Conservation (phyloP, 2,113 vertebrate genomes). For the Chaetodon trifascialis region DNA sequence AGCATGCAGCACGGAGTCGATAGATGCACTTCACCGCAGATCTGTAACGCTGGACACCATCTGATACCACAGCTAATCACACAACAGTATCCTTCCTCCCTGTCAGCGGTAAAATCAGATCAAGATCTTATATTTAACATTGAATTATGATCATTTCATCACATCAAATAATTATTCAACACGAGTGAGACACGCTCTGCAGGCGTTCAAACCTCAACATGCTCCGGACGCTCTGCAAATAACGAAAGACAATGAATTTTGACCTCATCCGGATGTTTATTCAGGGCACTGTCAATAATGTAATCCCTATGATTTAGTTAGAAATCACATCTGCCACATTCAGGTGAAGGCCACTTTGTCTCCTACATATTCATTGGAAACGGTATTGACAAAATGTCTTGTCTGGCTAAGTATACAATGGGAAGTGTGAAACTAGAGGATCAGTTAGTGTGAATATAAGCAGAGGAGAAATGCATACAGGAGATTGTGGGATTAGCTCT, state of each 20-base stretch:
- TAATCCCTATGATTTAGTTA: slow-evolving; percentile 81
- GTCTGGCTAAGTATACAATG: slow-evolving; percentile 66
- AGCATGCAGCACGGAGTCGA: slow-evolving; percentile 28
- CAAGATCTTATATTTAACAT: slow-evolving; percentile 42
- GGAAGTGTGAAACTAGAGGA: slow-evolving; percentile 60
- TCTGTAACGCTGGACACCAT: slow-evolving; percentile 40
- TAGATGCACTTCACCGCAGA: slow-evolving; percentile 41
- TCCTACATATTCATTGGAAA: slow-evolving; percentile 79
- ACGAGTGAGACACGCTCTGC: not conserved
- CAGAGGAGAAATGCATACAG: slow-evolving; percentile 75
- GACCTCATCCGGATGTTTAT: slow-evolving; percentile 77
- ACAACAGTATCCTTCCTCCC: slow-evolving; percentile 9
- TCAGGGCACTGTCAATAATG: slow-evolving; percentile 77
- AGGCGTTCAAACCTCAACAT: slow-evolving; percentile 31
- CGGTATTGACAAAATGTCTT: slow-evolving; percentile 79
- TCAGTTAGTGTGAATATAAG: slow-evolving; percentile 65
- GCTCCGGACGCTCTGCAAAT: slow-evolving; percentile 38
- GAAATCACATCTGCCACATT: slow-evolving; percentile 77
- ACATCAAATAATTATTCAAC: slow-evolving; percentile 36
- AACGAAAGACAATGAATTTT: slow-evolving; percentile 62
- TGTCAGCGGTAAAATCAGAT: slow-evolving; percentile 26
- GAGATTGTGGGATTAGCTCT: slow-evolving; percentile 72
- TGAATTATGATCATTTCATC: slow-evolving; percentile 60
- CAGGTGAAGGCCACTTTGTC: slow-evolving; percentile 74
- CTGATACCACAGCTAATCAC: slow-evolving; percentile 57